A percentile compares a stretch with the other conserved stretches of the same genome.
These are phyloP conservation scores for Endomychus coccineus DNA, from an alignment of 2,888 invertebrate species.

Conservation along the genomic window DNA sequence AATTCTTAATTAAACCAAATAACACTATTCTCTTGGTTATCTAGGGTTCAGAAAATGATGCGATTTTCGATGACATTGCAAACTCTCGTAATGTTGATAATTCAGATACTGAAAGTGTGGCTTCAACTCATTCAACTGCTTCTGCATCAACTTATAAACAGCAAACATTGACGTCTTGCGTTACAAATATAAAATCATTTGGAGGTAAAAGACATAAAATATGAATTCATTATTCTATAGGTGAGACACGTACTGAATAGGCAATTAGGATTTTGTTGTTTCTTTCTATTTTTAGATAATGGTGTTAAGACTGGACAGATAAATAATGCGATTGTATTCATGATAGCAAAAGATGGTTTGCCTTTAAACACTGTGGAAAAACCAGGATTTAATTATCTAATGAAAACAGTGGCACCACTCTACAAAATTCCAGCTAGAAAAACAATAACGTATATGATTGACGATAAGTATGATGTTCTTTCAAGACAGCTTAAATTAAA, in stretches of 20 bases:
- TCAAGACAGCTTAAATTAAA: conserved; percentile 4
- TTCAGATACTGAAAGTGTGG: conserved; percentile 6
- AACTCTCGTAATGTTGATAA: conserved; percentile 3
- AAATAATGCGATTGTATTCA: conserved; percentile 8
- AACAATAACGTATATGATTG: conserved; percentile 8
- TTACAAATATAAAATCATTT: conserved; percentile 9
- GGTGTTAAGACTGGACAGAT: conserved; percentile 6
- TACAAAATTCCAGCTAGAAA: conserved; percentile 5
- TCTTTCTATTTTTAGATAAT: conserved; percentile 5
- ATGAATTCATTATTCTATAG: conserved; percentile 2
- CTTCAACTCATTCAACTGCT: conserved; percentile 3
- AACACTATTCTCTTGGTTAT: conserved; percentile 1
- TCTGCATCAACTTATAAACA: conserved; percentile 7
- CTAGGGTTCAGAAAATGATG: conserved; percentile 1
- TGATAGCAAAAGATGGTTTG: conserved; percentile 7
- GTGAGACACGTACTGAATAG: conserved; percentile 1
- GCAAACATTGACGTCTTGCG: conserved; percentile 8
- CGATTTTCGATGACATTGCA: conserved; percentile 1
- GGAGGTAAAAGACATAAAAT: conserved; percentile 3
- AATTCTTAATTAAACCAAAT: conserved; percentile 3
- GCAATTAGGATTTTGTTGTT: background rate
- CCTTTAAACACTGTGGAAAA: conserved; percentile 6
- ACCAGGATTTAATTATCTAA: conserved; percentile 4
- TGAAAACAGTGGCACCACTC: conserved; percentile 4
- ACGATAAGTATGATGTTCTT: conserved; percentile 8